Base-by-base conservation (phyloP, 23 tunicate species). In the Halocynthia aurantium region DNA sequence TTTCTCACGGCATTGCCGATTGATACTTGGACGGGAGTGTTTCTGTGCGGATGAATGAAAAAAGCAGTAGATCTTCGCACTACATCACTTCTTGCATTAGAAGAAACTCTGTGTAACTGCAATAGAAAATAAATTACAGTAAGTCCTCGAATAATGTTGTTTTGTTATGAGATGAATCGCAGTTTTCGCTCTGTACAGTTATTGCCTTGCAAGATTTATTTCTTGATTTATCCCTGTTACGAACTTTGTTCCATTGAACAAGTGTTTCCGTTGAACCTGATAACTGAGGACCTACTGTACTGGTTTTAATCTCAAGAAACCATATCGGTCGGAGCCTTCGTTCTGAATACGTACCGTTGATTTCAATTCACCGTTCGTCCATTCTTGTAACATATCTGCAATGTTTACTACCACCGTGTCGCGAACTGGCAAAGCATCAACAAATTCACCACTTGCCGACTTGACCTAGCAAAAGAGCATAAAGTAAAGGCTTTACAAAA, bases 51-150 rank as follows among this genome's bases (percentile, higher is more conserved):
- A 52, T 85, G 89, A 52, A 85, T 84, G 44, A 85, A 85, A 77
- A 85, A 85, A 7, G 89, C 89, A 31, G 80, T 80, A 0, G 84
- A 79, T 1, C 83, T 80, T 9, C 89, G 89, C n/a, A 52, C 53
- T 6, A 75, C 13, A 6, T 51, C n/a, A 15, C 73, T n/a, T 52
- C 77, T 62, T 17, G 50, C 61, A 10, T 84, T 80, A 40, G 52
- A 64, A 8, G 80, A 57, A 62, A 85, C 80, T 12, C 89, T 80
- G 52, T 85, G 89, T 6, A 84, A 84, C 89, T 85, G 89, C 52
- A 65, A 67, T 17, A 13, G 61, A 71, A n/a, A 53, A 49, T 49
- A 50, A 49, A 13, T 31, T n/a, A n/a, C n/a, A 31, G 44, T 31
- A 4, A 0, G 44, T 31, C 44, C 4, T 31, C 44, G 44, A 31